Percentiles rank a stretch among this genome's conserved stretches.
These are phyloP conservation scores for Oryzias celebensis DNA, from an alignment of 2,113 vertebrate genomes.

Conservation along the genomic window DNA sequence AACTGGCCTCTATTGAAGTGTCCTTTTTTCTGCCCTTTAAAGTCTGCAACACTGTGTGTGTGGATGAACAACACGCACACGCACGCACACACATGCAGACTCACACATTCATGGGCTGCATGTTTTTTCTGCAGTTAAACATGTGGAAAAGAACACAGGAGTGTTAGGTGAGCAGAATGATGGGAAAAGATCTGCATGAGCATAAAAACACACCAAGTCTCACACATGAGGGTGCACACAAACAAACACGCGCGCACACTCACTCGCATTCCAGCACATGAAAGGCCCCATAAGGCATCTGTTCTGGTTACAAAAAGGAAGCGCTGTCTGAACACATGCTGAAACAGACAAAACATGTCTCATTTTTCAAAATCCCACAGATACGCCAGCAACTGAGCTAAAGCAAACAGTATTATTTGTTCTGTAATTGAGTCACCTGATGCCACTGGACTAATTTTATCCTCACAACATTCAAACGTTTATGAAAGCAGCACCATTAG, in stretches of 20 bases:
- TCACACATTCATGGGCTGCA: slow-evolving; percentile 18
- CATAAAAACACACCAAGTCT: slow-evolving; percentile 39
- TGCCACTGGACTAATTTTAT: no score
- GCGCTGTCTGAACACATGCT: slow-evolving; percentile 77
- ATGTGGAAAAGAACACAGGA: slow-evolving; percentile 32
- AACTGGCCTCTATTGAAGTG: slow-evolving; percentile 76
- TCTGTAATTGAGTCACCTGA: background rate
- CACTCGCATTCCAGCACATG: slow-evolving; percentile 71
- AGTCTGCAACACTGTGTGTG: slow-evolving; percentile 71
- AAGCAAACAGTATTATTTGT: slow-evolving; percentile 28
- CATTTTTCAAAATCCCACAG: slow-evolving; percentile 56
- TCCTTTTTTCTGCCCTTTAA: slow-evolving; percentile 72
- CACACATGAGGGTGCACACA: slow-evolving; percentile 1
- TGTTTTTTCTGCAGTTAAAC: slow-evolving; percentile 43
- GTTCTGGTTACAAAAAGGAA: slow-evolving; percentile 79
- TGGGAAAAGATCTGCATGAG: slow-evolving; percentile 34
- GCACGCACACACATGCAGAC: slow-evolving; percentile 17
- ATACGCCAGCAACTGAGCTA: slow-evolving; percentile 27
- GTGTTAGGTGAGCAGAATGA: slow-evolving; percentile 46
- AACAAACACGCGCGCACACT: slow-evolving; percentile 55
- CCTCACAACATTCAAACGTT: no score
- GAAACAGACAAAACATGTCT: slow-evolving; percentile 83
- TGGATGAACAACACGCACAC: slow-evolving; percentile 39
- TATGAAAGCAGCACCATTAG: no score
- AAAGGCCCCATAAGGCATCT: slow-evolving; percentile 77